Evolutionary conservation across 2,888 invertebrate species (phyloP).

Genomic region (Piscicola geometra): DNA sequence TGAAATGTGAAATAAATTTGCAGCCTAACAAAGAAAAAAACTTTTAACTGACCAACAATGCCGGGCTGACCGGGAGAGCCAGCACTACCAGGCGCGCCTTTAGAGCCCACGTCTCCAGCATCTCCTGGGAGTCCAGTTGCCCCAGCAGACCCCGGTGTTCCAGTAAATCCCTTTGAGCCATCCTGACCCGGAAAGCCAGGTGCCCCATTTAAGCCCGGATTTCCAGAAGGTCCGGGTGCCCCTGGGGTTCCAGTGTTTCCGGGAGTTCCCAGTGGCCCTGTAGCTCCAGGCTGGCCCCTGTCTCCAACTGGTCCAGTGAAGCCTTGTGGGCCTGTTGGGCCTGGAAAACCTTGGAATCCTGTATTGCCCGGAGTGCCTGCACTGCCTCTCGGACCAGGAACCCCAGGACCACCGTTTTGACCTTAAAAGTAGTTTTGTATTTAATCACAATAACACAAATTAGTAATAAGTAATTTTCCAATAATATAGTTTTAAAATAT

Average conservation of each 20-base stretch:
- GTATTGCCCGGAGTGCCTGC: constrained; percentile 39
- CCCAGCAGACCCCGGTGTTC: neutral
- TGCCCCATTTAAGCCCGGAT: constrained; percentile 1
- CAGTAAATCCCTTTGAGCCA: neutral
- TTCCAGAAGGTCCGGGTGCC: constrained; percentile 1
- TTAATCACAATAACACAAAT: too few species aligned
- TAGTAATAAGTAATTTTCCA: too few species aligned
- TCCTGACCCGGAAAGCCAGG: constrained; percentile 1
- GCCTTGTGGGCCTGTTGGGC: constrained; percentile 12
- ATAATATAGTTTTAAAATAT: too few species aligned
- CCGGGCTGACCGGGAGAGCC: constrained; percentile 19
- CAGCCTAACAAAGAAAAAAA: too few species aligned
- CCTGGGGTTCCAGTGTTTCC: constrained; percentile 9
- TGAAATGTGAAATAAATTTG: too few species aligned
- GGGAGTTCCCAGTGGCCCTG: constrained; percentile 7
- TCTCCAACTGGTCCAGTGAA: neutral
- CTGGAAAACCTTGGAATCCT: constrained; percentile 32
- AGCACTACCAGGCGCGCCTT: neutral
- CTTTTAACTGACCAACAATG: constrained; percentile 14
- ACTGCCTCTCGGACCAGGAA: constrained; percentile 28
- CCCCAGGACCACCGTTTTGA: constrained; percentile 32
- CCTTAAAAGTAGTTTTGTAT: too few species aligned
- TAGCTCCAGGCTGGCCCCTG: constrained; percentile 1
- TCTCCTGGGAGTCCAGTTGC: neutral
- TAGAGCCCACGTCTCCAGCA: neutral